Conservation (phyloP, 2,888 invertebrate species). For the Mystacides longicornis region DNA sequence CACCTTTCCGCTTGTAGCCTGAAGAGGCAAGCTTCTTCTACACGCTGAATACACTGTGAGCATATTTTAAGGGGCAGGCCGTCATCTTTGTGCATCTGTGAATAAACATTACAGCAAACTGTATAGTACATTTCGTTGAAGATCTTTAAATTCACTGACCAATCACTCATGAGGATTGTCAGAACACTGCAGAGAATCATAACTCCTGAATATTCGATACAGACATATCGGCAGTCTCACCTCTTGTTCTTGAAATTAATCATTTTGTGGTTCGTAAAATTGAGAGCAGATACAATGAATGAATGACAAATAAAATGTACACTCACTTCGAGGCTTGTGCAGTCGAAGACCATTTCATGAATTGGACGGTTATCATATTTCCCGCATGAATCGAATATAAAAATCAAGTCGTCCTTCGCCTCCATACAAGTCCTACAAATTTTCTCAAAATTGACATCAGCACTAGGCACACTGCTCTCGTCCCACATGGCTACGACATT, state of each 20-base stretch:
- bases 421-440: neutral
- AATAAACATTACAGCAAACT: too few relatives aligned
- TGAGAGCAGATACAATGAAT: too few relatives aligned
- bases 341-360: neutral
- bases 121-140: too few relatives aligned
- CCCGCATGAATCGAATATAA: neutral
- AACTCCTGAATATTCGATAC: too few relatives aligned
- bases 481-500: neutral
- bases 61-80: neutral
- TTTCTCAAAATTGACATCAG: neutral
- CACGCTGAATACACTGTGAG: neutral
- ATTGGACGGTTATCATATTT: neutral
- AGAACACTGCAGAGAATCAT: too few relatives aligned
- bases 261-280: too few relatives aligned
- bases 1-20: slow-evolving; percentile 2
- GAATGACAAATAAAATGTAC: neutral
- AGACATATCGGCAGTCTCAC: too few relatives aligned
- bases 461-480: neutral
- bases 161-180: too few relatives aligned
- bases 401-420: neutral
- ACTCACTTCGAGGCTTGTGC: neutral
- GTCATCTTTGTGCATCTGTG: neutral
- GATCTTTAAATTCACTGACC: too few relatives aligned
- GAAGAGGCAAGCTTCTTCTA: neutral
- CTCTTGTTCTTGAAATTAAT: too few relatives aligned